These are phyloP conservation scores for Amphibalanus amphitrite DNA, from an alignment of 1,140 invertebrate species.

Conservation along the genomic window DNA sequence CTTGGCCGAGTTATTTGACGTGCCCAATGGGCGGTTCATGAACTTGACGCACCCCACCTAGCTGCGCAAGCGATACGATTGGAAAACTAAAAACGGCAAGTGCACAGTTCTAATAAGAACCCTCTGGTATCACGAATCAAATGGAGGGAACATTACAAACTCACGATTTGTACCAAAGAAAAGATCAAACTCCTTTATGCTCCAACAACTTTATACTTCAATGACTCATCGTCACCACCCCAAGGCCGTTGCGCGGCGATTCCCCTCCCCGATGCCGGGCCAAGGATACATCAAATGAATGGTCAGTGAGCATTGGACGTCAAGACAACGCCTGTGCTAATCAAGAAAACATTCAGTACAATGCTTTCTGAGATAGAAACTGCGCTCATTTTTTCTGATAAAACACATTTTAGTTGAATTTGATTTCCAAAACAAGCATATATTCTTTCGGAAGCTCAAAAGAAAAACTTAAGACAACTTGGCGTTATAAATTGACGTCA, in stretches of 20 bases:
- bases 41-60: neutral
- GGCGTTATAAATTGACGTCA: no score
- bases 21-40: slow-evolving; percentile 1
- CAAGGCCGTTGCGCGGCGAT: neutral
- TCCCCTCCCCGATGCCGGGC: neutral
- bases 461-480: no score
- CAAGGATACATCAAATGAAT: neutral
- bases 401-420: no score
- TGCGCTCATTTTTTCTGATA: no score
- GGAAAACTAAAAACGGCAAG: neutral
- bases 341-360: no score
- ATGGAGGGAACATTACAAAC: neutral
- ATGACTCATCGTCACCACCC: neutral
- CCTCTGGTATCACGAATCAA: neutral
- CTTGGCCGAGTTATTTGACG: slow-evolving; percentile 8
- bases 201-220: neutral
- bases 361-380: no score
- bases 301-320: no score
- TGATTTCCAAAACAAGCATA: no score
- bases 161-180: neutral
- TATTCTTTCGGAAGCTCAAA: no score
- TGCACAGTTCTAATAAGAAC: neutral
- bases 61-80: neutral
- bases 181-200: neutral
- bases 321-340: no score